Base-by-base conservation (phyloP, 2,888 invertebrate species). In the Tetramorium bicarinatum region DNA sequence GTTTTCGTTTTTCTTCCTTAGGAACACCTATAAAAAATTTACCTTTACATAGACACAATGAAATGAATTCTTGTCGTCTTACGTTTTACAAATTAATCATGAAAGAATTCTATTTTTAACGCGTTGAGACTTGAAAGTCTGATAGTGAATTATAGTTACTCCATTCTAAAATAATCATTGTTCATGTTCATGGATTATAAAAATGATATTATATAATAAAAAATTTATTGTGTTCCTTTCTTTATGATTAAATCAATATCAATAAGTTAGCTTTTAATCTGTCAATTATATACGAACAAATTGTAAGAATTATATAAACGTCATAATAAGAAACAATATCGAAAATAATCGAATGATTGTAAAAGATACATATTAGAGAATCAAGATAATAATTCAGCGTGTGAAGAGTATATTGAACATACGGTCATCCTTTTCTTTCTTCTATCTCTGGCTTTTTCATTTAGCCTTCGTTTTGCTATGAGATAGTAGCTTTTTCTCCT, bases 71-170 rank as follows among this genome's bases (percentile, higher is more conserved):
- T 15, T 38, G 62, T 49, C 64, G 21, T 64, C 47, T 62, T 61
- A 7, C 21, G 18, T 72, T 38, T 79, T 72, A 72, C 38, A 79
- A 59, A 79, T 59, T 79, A 59, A 79, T 59, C 71, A 71, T 44
- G 11, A 3, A 79, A 21, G 6, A 34, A 38, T 44, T 59, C 3
- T n/a, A 38, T 29, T 56, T 69, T 71, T 44, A 4, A 29, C 6
- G 13, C 3, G 15, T 66, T 9, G 1, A 77, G 15, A 41, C 11
- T 54, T 29, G 44, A 9, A 29, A 69, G 11, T 72, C 59, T 71
- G 2, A 52, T 13, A 34, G 13, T 18, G 7, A 69, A 21, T 4
- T 59, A 29, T 11, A 34, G 3, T 77, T 41, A 41, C 54, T 54
- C 29, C 1, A 54, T 21, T 62, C 4, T n/a, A 41, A 41, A 67